Percentiles rank a stretch among this genome's conserved stretches.
Conservation (phyloP, 2,797 vertebrate species). For the Eospalax fontanierii region DNA sequence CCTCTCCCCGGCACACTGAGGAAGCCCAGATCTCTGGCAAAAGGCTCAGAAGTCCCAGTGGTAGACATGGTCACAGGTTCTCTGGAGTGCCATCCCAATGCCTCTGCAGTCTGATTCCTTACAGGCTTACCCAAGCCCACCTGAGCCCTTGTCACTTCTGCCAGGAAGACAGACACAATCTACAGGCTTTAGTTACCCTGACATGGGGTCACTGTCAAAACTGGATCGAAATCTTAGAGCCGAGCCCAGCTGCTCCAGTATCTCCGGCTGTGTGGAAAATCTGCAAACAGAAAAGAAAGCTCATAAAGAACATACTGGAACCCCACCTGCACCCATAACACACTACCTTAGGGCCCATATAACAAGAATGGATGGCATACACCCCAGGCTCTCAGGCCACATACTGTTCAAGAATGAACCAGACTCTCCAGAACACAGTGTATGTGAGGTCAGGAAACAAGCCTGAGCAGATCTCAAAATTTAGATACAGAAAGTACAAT, state of each 20-base stretch:
- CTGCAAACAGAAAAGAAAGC: constrained; percentile 66
- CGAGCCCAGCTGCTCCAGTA: not conserved
- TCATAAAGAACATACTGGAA: not conserved
- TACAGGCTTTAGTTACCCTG: constrained; percentile 69
- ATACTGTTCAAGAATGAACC: not conserved
- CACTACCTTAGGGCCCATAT: not conserved
- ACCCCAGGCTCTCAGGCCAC: not conserved
- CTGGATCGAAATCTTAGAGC: constrained; percentile 36
- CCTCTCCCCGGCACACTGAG: not conserved
- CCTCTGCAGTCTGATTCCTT: not conserved
- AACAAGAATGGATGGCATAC: not conserved
- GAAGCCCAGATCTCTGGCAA: not conserved
- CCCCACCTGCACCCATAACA: not conserved
- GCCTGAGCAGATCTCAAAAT: not conserved
- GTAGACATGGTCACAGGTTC: not conserved
- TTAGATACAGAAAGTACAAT: not conserved
- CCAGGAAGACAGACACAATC: not conserved
- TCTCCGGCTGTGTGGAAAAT: not conserved
- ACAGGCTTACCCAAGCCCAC: not conserved
- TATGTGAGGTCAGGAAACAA: not conserved
- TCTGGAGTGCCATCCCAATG: not conserved
- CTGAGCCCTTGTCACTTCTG: not conserved
- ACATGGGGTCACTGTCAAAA: constrained; percentile 51
- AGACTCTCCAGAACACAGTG: not conserved
- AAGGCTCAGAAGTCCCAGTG: not conserved